Percentiles rank a stretch among this genome's conserved stretches.
These are phyloP conservation scores for Pecten maximus DNA, from an alignment of 2,888 invertebrate species.

Conservation along the genomic window DNA sequence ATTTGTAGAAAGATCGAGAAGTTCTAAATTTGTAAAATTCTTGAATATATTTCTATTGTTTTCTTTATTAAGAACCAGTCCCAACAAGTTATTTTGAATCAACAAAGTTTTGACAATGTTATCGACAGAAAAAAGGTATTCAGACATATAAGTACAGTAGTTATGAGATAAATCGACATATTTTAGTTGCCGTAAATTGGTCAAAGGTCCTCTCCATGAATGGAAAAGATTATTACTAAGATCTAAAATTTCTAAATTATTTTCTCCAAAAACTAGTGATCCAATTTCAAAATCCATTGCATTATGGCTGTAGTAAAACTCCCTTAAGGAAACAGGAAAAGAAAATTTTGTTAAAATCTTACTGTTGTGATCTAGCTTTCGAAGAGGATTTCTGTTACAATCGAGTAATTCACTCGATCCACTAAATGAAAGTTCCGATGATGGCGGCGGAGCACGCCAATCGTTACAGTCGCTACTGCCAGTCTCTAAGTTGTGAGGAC, in stretches of 20 bases:
- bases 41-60: background rate
- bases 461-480: background rate
- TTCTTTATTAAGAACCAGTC: background rate
- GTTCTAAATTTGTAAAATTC: background rate
- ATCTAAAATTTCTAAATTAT: background rate
- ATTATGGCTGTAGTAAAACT: background rate
- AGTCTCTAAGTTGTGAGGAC: background rate
- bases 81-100: background rate
- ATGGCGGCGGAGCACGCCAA: background rate
- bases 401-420: background rate
- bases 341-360: background rate
- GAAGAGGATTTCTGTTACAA: background rate
- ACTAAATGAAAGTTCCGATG: background rate
- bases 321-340: background rate
- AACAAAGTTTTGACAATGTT: background rate
- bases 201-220: background rate
- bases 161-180: background rate
- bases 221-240: background rate
- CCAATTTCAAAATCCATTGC: slow-evolving; percentile 12
- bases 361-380: background rate
- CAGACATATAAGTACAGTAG: background rate
- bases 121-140: background rate
- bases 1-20: background rate
- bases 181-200: background rate
- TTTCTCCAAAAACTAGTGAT: background rate